phyloP scores from a whole-genome alignment of 1,140 invertebrate species.

The Coptotermes formosanus region DNA sequence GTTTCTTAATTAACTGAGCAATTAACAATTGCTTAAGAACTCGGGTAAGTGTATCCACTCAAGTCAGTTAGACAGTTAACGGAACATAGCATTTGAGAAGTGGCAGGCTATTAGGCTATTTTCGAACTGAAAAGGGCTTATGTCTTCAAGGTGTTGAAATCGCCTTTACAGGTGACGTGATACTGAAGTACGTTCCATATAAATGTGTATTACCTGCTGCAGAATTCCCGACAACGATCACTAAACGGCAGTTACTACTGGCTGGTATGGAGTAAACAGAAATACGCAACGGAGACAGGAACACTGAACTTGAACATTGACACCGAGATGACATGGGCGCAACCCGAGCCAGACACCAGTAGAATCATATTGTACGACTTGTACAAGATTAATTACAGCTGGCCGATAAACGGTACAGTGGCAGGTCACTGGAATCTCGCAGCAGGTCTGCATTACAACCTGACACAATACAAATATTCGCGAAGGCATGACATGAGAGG shows the following conservation, averaged over 20 bases:
- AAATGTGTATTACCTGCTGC: not conserved
- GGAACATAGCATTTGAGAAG: too few species aligned
- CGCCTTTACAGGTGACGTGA: too few species aligned
- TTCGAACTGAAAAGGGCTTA: too few species aligned
- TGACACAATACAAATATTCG: not conserved
- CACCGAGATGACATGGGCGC: conserved; percentile 15
- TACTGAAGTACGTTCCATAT: too few species aligned
- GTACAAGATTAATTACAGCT: conserved; percentile 24
- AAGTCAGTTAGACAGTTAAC: too few species aligned
- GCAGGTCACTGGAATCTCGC: not conserved
- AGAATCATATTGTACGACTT: not conserved
- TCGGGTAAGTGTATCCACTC: too few species aligned
- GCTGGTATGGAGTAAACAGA: not conserved
- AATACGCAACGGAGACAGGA: not conserved
- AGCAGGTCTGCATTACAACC: not conserved
- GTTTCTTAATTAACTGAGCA: too few species aligned
- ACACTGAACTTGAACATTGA: conserved; percentile 16
- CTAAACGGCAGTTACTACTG: conserved; percentile 24
- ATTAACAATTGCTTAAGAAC: too few species aligned
- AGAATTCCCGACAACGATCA: not conserved
- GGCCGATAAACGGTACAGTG: not conserved
- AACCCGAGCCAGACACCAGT: not conserved
- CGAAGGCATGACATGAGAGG: not conserved
- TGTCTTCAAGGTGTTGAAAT: too few species aligned
- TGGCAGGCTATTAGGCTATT: too few species aligned